These are phyloP conservation scores for Serripes groenlandicus DNA, from an alignment of 2,888 invertebrate species.

Conservation along the genomic window DNA sequence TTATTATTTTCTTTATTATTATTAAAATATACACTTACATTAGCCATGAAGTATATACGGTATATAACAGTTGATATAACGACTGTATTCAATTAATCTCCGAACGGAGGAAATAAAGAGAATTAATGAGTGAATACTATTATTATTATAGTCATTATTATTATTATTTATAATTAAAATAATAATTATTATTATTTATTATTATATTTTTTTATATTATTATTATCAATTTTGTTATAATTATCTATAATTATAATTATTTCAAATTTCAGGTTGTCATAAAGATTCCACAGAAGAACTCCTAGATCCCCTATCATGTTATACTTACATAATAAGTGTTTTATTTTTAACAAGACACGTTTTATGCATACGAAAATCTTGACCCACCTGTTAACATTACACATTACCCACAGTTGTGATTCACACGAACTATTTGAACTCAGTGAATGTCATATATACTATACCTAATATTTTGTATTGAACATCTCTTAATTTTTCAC, in stretches of 20 bases:
- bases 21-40: neutral
- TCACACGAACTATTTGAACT: too few species aligned
- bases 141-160: neutral
- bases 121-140: neutral
- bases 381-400: too few species aligned
- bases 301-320: too few species aligned
- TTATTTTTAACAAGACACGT: too few species aligned
- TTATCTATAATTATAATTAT: neutral
- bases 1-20: neutral
- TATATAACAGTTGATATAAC: neutral
- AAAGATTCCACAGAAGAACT: conserved; percentile 28
- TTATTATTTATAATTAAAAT: neutral
- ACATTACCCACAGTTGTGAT: too few species aligned
- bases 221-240: neutral
- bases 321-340: too few species aligned
- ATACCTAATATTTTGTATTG: too few species aligned
- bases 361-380: too few species aligned
- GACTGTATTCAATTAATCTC: neutral
- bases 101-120: neutral
- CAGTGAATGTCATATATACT: too few species aligned
- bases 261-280: conserved; percentile 14
- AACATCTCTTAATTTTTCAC: too few species aligned
- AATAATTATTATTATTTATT: neutral
- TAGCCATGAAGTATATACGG: neutral
- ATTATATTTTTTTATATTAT: neutral